Conservation (phyloP, 2,888 invertebrate species). For the Philonicus albiceps region DNA sequence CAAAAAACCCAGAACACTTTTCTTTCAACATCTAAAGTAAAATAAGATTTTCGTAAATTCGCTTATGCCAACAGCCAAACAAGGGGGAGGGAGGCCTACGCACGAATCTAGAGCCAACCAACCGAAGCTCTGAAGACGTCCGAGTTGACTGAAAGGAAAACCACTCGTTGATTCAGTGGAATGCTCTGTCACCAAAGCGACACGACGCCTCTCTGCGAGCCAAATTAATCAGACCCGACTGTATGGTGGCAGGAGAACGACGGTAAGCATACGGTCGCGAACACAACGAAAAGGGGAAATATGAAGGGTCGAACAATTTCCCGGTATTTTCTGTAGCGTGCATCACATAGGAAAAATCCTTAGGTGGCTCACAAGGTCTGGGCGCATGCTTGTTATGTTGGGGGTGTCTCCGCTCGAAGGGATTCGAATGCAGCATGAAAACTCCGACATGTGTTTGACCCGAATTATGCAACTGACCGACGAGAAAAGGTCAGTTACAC, state of each 20-base stretch:
- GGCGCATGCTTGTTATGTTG: background rate
- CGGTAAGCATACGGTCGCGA: background rate
- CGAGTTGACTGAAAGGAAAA: slow-evolving; percentile 49
- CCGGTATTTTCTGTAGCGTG: background rate
- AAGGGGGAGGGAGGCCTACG: background rate
- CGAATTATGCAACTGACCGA: background rate
- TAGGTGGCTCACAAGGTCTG: background rate
- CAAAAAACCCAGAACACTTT: background rate
- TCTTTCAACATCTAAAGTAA: background rate
- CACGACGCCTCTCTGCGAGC: background rate
- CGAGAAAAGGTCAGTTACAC: slow-evolving; percentile 11
- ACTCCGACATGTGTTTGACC: slow-evolving; percentile 13
- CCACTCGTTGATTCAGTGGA: slow-evolving; percentile 50
- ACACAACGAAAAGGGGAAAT: slow-evolving; percentile 1
- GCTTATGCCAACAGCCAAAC: background rate
- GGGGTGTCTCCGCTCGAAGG: background rate
- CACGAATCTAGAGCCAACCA: background rate
- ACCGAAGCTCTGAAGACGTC: slow-evolving; percentile 46
- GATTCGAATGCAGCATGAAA: background rate
- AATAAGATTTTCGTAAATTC: background rate
- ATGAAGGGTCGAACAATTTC: background rate
- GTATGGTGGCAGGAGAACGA: background rate
- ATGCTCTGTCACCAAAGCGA: slow-evolving; percentile 5
- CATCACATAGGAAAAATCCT: background rate
- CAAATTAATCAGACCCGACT: background rate